These are phyloP conservation scores for Blennius ocellaris DNA, from an alignment of 2,113 vertebrate genomes.

Conservation along the genomic window DNA sequence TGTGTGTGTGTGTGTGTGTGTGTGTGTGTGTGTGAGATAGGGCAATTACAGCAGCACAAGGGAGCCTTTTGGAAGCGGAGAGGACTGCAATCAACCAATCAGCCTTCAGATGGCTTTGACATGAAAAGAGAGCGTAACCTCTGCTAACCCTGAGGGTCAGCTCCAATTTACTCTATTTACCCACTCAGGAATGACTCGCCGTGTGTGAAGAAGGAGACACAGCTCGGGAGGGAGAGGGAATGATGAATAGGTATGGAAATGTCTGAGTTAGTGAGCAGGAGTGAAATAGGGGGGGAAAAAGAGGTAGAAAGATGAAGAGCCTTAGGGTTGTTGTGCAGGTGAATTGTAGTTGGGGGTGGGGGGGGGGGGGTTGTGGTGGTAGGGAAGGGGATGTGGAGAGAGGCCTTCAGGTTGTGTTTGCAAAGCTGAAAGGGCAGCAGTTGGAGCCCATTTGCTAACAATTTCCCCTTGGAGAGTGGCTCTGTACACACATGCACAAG, in stretches of 20 bases:
- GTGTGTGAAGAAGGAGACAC: constrained; percentile 71
- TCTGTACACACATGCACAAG: constrained; percentile 48
- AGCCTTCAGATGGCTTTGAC: constrained; percentile 90
- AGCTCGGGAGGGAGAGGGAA: constrained; percentile 57
- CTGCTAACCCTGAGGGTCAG: constrained; percentile 80
- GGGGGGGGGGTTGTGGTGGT: constrained; percentile 23
- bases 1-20: constrained; percentile 9
- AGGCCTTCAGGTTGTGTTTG: constrained; percentile 76
- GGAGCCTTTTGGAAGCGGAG: constrained; percentile 91
- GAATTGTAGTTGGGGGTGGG: constrained; percentile 57
- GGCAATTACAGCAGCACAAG: constrained; percentile 89
- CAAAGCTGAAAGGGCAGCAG: constrained; percentile 78
- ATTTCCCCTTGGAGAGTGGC: constrained; percentile 79
- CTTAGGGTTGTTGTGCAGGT: constrained; percentile 67
- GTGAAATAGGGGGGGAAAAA: constrained; percentile 48
- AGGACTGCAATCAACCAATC: constrained; percentile 90
- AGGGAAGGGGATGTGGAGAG: constrained; percentile 48
- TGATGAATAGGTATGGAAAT: constrained; percentile 78
- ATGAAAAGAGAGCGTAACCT: constrained; percentile 82
- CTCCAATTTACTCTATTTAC: constrained; percentile 85
- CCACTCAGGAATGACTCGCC: constrained; percentile 78
- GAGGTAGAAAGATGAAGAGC: constrained; percentile 49
- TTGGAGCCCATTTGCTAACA: constrained; percentile 82
- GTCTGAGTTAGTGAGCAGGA: constrained; percentile 50
- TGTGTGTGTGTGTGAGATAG: constrained; percentile 70